Evolutionary conservation across 2,113 vertebrate species (phyloP).

Genomic region (Chlamydotis undulata): DNA sequence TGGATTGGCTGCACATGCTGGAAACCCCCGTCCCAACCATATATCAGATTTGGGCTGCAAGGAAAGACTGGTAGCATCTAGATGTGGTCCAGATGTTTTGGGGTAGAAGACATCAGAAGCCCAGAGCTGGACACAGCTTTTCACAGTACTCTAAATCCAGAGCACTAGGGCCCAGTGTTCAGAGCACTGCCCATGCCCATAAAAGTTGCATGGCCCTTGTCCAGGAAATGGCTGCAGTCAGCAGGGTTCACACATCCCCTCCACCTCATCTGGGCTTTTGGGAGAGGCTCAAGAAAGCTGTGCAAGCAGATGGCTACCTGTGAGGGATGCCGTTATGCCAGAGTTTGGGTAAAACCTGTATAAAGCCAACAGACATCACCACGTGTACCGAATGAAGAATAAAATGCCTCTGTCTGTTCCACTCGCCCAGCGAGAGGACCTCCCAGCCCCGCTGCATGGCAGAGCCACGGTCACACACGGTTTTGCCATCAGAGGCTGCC

Average conservation of each 20-base stretch:
- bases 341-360: not conserved
- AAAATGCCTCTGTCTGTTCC: not conserved
- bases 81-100: not conserved
- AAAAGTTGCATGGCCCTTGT: not conserved
- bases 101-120: not conserved
- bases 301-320: not conserved
- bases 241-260: not conserved
- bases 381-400: not conserved
- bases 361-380: not conserved
- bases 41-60: not conserved
- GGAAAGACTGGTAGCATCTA: not conserved
- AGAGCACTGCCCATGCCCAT: not conserved
- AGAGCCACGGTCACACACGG: not conserved
- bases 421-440: not conserved
- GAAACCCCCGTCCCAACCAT: not conserved
- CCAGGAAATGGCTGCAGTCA: not conserved
- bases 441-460: not conserved
- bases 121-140: not conserved
- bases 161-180: not conserved
- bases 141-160: not conserved
- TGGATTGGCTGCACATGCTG: not conserved
- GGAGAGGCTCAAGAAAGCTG: not conserved
- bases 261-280: not conserved
- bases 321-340: not conserved
- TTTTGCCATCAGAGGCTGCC: not conserved